A percentile compares a stretch with the other conserved stretches of the same genome.
phyloP scores from a whole-genome alignment of 2,113 vertebrate genomes.

The Podarcis raffonei region DNA sequence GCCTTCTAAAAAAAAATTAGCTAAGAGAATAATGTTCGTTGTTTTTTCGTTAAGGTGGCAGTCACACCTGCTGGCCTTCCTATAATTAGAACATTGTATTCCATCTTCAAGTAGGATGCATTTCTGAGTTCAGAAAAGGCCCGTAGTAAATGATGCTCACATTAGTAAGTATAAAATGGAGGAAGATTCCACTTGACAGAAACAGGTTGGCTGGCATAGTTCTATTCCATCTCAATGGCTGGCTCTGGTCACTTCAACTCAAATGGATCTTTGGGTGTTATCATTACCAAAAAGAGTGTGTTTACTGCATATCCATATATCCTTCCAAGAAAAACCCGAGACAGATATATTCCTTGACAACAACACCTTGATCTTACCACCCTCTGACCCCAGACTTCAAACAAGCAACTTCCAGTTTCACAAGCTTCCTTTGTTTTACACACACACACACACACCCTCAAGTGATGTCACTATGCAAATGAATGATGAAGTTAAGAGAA shows the following conservation, averaged over 20 bases:
- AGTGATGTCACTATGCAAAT: conserved; percentile 16
- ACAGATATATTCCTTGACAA: background rate
- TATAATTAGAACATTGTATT: background rate
- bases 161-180: background rate
- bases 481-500: conserved; percentile 1
- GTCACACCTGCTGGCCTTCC: background rate
- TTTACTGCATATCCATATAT: background rate
- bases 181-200: background rate
- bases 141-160: background rate
- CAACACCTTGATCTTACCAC: background rate
- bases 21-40: too few species aligned
- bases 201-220: background rate
- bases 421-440: background rate
- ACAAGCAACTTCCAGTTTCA: background rate
- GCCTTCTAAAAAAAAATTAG: background rate
- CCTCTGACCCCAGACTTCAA: background rate
- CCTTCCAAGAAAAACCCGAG: background rate
- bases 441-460: background rate
- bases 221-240: background rate
- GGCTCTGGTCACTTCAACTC: background rate
- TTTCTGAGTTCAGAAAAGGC: conserved; percentile 27
- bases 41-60: background rate
- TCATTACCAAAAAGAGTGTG: background rate
- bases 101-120: background rate
- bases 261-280: background rate